Evolutionary conservation across 2,888 invertebrate species (phyloP).

Genomic region (Perizoma flavofasciatum): DNA sequence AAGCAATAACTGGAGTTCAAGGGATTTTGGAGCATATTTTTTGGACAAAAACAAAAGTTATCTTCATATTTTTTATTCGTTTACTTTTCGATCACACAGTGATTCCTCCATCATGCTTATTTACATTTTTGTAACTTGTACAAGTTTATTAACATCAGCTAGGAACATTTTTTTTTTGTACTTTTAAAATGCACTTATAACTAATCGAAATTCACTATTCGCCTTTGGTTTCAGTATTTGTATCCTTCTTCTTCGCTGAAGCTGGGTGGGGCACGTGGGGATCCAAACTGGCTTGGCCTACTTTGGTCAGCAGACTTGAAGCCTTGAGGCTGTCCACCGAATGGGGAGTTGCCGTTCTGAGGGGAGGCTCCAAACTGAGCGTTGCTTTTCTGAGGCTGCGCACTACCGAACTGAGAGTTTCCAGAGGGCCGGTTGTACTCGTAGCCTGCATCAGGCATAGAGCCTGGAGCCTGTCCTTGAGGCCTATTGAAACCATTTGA

Average conservation of each 20-base stretch:
- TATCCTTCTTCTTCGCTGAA: constrained; percentile 75
- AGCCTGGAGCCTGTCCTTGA: constrained; percentile 14
- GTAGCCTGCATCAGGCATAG: constrained; percentile 36
- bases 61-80: constrained; percentile 40
- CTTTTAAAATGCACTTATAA: constrained; percentile 48
- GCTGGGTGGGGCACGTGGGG: constrained; percentile 74
- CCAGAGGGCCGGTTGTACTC: constrained; percentile 40
- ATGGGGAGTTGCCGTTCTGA: constrained; percentile 28
- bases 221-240: constrained; percentile 69
- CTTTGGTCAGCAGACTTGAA: constrained; percentile 36
- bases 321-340: constrained; percentile 27
- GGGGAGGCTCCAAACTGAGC: constrained; percentile 21
- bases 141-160: constrained; percentile 45
- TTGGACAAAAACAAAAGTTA: neutral
- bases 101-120: constrained; percentile 50
- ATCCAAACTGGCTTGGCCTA: constrained; percentile 56
- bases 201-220: constrained; percentile 45
- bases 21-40: too few relatives aligned
- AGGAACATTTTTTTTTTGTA: constrained; percentile 49
- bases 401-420: constrained; percentile 16
- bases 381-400: neutral
- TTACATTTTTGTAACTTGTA: constrained; percentile 50
- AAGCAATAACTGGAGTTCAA: too few relatives aligned
- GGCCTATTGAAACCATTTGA: constrained; percentile 30
- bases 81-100: constrained; percentile 60